Evolutionary conservation across 2,888 invertebrate genomes (phyloP).

Genomic region (Parnassius smintheus): DNA sequence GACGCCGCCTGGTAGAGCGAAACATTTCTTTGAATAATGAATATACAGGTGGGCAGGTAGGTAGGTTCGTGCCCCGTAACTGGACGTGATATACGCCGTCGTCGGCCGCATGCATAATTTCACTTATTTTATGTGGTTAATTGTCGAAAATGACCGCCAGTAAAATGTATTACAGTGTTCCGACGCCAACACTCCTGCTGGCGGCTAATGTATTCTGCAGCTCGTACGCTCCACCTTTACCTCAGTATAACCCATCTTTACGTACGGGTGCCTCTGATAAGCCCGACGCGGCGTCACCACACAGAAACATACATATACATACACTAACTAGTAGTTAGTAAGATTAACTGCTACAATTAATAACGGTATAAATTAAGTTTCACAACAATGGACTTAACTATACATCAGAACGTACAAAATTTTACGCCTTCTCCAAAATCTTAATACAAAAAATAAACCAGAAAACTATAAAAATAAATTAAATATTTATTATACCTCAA

Average conservation of each 20-base stretch:
- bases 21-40: conserved; percentile 82
- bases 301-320: neutral
- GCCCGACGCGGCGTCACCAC: neutral
- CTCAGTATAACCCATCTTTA: conserved; percentile 56
- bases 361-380: no score
- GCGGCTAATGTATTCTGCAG: conserved; percentile 75
- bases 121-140: conserved; percentile 82
- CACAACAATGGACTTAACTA: no score
- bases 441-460: no score
- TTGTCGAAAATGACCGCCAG: conserved; percentile 81
- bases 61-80: conserved; percentile 70
- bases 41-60: conserved; percentile 71
- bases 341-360: no score
- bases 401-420: no score
- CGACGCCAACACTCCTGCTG: conserved; percentile 65
- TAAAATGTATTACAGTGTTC: conserved; percentile 76
- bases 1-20: conserved; percentile 72
- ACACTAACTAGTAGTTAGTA: no score
- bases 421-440: no score
- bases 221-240: conserved; percentile 63
- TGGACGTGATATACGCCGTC: conserved; percentile 81
- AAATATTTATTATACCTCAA: no score
- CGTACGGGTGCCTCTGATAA: conserved; percentile 28
- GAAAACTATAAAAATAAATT: no score
- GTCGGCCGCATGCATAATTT: conserved; percentile 81